Evolutionary conservation across 2,797 vertebrate genomes (phyloP).

Genomic region (Oryzias sinensis): DNA sequence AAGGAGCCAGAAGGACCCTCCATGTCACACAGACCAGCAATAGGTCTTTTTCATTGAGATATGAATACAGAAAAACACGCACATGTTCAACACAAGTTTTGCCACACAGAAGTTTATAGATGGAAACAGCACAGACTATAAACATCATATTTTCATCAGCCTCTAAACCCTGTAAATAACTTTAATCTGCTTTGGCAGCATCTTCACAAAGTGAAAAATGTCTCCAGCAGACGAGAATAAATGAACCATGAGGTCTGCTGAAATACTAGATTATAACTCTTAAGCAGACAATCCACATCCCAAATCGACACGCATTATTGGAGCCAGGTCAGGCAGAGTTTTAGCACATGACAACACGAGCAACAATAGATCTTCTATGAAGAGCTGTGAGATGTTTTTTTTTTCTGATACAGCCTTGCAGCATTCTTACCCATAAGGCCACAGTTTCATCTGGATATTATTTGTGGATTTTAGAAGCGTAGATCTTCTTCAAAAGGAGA

Average conservation of each 20-base stretch:
- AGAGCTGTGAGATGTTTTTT: constrained; percentile 29
- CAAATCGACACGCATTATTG: constrained; percentile 31
- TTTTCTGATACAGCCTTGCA: constrained; percentile 40
- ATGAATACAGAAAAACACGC: not conserved
- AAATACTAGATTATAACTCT: constrained; percentile 34
- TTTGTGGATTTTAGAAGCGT: constrained; percentile 34
- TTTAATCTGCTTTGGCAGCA: constrained; percentile 13
- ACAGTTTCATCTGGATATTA: constrained; percentile 52
- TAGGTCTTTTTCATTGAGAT: not conserved
- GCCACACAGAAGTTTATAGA: constrained; percentile 8
- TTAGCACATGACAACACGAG: constrained; percentile 46
- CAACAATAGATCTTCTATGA: constrained; percentile 52
- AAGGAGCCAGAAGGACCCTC: too few relatives aligned
- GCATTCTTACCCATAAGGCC: constrained; percentile 45
- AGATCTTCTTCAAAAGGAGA: constrained; percentile 35
- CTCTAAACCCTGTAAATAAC: constrained; percentile 16
- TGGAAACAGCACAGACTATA: constrained; percentile 23
- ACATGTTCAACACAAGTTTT: not conserved
- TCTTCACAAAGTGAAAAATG: not conserved
- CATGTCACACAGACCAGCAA: not conserved
- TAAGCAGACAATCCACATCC: constrained; percentile 24
- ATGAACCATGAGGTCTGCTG: constrained; percentile 10
- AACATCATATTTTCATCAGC: constrained; percentile 23
- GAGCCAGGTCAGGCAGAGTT: constrained; percentile 23
- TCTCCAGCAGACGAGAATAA: constrained; percentile 5